Percentiles rank a stretch among this genome's conserved stretches.
Conservation (phyloP, 2,888 invertebrate genomes). For the Polydesmus complanatus region DNA sequence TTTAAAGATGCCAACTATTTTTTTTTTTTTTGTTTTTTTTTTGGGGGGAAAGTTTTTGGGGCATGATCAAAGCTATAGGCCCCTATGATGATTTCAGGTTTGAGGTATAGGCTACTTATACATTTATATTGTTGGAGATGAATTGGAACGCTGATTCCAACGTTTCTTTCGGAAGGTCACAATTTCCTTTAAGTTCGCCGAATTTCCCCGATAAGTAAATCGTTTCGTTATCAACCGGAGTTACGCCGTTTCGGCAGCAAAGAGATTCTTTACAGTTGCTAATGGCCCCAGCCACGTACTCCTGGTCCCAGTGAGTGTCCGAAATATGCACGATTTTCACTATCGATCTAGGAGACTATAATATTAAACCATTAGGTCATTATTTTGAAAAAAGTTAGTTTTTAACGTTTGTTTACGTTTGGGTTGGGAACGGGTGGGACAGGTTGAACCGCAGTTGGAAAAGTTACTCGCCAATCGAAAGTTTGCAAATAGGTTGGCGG, state of each 20-base stretch:
- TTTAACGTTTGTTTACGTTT: neutral
- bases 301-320: constrained; percentile 65
- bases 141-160: constrained; percentile 51
- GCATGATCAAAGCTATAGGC: no score
- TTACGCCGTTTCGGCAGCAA: constrained; percentile 54
- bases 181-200: constrained; percentile 58
- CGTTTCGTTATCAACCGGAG: constrained; percentile 26
- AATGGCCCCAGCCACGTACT: constrained; percentile 50
- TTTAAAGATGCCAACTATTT: no score
- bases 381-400: neutral
- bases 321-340: constrained; percentile 49
- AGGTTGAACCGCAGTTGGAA: neutral
- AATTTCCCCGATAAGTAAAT: constrained; percentile 54
- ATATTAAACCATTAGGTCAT: neutral
- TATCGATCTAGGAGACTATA: constrained; percentile 15
- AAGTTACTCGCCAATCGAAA: neutral
- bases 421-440: constrained; percentile 4
- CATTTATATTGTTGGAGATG: constrained; percentile 41
- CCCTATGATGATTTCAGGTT: no score
- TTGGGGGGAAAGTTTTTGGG: no score
- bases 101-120: no score
- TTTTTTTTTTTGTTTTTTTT: no score
- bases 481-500: neutral
- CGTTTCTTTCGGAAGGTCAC: constrained; percentile 59
- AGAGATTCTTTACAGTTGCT: constrained; percentile 58